Conservation (phyloP, 2,113 vertebrate genomes). For the Regulus satrapa region DNA sequence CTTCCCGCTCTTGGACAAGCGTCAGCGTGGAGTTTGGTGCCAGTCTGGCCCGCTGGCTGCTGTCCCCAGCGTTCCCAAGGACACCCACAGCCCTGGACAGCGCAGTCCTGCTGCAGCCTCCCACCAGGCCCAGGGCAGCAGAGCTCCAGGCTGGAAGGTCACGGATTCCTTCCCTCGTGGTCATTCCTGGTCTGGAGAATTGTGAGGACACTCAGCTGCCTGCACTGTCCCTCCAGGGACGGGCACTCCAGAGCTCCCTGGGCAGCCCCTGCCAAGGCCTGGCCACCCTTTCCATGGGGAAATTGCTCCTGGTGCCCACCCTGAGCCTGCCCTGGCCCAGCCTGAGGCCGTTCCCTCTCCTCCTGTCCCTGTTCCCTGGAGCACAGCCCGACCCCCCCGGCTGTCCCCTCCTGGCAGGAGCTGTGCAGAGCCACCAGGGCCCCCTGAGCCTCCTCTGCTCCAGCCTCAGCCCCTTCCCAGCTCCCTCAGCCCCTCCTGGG, state of each 20-base stretch:
- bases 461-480: neutral
- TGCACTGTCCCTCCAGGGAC: neutral
- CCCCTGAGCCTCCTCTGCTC: no score
- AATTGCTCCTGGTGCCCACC: neutral
- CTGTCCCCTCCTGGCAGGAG: no score
- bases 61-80: slow-evolving; percentile 36
- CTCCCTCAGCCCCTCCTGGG: no score
- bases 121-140: slow-evolving; percentile 44
- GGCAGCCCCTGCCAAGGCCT: neutral
- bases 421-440: no score
- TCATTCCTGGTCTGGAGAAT: neutral
- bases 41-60: slow-evolving; percentile 30
- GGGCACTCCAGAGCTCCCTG: neutral
- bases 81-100: slow-evolving; percentile 53
- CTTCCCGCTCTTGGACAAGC: neutral
- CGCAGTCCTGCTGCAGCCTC: slow-evolving; percentile 23
- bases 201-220: neutral
- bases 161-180: neutral
- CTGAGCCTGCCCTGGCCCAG: neutral
- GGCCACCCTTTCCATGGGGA: no score
- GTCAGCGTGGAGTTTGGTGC: neutral
- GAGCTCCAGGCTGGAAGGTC: slow-evolving; percentile 52
- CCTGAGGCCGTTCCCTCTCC: no score
- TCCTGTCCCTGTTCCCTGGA: no score
- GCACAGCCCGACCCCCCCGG: no score